Percentiles rank a stretch among this genome's conserved stretches.
These are phyloP conservation scores for Nylanderia fulva DNA, from an alignment of 1,140 invertebrate species.

Conservation along the genomic window DNA sequence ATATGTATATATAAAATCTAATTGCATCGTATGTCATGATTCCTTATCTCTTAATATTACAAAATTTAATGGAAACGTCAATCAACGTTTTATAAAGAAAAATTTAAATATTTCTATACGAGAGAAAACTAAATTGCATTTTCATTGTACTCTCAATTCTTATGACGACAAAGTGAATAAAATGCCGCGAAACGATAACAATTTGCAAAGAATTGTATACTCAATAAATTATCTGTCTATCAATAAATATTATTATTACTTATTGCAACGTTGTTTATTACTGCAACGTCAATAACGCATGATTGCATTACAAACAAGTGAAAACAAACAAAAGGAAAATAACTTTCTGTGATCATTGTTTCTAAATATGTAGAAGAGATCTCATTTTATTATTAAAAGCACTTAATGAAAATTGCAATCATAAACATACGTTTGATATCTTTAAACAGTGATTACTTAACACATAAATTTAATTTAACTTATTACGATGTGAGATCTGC, in stretches of 20 bases:
- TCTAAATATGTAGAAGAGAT: not conserved
- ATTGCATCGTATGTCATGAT: not conserved
- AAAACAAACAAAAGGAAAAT: not conserved
- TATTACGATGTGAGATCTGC: not conserved
- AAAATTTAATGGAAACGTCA: constrained; percentile 22
- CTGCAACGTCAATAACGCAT: not conserved
- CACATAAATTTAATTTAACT: not conserved
- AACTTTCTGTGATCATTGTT: not conserved
- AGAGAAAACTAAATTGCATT: constrained; percentile 20
- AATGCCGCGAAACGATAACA: constrained; percentile 10
- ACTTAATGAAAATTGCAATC: not conserved
- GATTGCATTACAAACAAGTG: not conserved
- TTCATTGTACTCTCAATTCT: not conserved
- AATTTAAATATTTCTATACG: constrained; percentile 37
- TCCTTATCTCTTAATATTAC: not conserved
- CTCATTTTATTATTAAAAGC: not conserved
- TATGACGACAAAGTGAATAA: constrained; percentile 12
- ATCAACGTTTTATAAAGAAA: not conserved
- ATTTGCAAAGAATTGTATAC: not conserved
- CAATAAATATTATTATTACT: constrained; percentile 37
- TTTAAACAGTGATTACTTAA: not conserved
- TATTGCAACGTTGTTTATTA: constrained; percentile 4
- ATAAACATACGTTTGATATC: not conserved
- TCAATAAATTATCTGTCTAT: constrained; percentile 33
- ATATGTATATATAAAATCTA: no score